These are phyloP conservation scores for Agriopis leucophaearia DNA, from an alignment of 2,888 invertebrate genomes.

Conservation along the genomic window DNA sequence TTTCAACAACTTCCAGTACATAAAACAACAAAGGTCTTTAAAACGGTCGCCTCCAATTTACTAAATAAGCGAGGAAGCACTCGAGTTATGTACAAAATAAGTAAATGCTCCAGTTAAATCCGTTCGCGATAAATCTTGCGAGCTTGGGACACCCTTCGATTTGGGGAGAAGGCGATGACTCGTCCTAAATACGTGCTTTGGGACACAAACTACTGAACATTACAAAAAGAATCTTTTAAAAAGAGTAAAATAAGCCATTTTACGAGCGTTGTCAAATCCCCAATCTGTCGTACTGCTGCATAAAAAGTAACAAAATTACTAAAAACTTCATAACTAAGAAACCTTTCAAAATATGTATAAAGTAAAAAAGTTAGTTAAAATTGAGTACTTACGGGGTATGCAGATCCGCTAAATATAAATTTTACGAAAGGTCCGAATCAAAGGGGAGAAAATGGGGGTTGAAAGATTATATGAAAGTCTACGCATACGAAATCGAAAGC, in stretches of 20 bases:
- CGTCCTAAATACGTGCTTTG: slow-evolving; percentile 42
- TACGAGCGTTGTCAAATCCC: no score
- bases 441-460: no score
- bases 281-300: no score
- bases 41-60: slow-evolving; percentile 6
- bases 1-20: slow-evolving; percentile 3
- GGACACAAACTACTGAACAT: slow-evolving; percentile 23
- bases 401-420: no score
- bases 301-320: no score
- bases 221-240: not conserved
- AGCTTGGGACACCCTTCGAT: slow-evolving; percentile 23
- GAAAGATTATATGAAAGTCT: no score
- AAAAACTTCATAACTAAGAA: no score
- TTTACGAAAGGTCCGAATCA: no score
- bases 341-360: no score
- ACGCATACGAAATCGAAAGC: no score
- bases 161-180: slow-evolving; percentile 32
- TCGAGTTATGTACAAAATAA: slow-evolving; percentile 31
- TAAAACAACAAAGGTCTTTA: slow-evolving; percentile 16
- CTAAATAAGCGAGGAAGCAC: slow-evolving; percentile 1
- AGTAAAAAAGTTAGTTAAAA: no score
- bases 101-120: slow-evolving; percentile 36
- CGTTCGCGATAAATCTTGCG: slow-evolving; percentile 43
- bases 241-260: not conserved
- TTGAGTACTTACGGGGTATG: no score